phyloP scores from a whole-genome alignment of 1,140 invertebrate genomes.

The Trinorchestia longiramus region DNA sequence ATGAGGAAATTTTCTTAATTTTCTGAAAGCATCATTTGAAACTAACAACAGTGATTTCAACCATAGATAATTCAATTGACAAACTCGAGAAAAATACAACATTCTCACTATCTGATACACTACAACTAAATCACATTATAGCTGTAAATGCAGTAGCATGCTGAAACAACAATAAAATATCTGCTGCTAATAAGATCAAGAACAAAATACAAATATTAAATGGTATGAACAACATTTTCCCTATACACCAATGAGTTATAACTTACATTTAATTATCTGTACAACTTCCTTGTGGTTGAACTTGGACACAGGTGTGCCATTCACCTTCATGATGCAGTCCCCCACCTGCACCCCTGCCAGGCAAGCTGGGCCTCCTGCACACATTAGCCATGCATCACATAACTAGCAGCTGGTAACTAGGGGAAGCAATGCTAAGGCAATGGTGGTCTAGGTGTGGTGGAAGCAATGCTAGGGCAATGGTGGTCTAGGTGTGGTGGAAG shows the following conservation, averaged over 20 bases:
- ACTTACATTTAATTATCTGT: conserved; percentile 90
- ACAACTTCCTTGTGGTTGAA: conserved; percentile 95
- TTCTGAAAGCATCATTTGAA: too few species aligned
- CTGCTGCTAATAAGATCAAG: background rate
- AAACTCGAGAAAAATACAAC: background rate
- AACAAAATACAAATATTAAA: background rate
- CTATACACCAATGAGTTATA: background rate
- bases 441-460: too few species aligned
- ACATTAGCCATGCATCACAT: background rate
- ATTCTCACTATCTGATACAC: background rate
- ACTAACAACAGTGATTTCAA: too few species aligned
- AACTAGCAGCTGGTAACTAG: background rate
- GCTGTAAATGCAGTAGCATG: background rate
- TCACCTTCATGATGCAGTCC: conserved; percentile 95
- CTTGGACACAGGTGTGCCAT: conserved; percentile 89
- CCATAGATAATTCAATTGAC: too few species aligned
- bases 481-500: background rate
- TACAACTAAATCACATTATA: background rate
- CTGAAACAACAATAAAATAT: background rate
- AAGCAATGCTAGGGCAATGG: background rate
- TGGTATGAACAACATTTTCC: background rate
- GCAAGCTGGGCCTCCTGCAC: conserved; percentile 90
- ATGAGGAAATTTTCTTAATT: too few species aligned
- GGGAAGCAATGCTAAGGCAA: background rate
- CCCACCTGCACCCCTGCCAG: conserved; percentile 91